These are phyloP conservation scores for Caenorhabditis plicata DNA, from an alignment of 2,888 invertebrate genomes.

Conservation along the genomic window DNA sequence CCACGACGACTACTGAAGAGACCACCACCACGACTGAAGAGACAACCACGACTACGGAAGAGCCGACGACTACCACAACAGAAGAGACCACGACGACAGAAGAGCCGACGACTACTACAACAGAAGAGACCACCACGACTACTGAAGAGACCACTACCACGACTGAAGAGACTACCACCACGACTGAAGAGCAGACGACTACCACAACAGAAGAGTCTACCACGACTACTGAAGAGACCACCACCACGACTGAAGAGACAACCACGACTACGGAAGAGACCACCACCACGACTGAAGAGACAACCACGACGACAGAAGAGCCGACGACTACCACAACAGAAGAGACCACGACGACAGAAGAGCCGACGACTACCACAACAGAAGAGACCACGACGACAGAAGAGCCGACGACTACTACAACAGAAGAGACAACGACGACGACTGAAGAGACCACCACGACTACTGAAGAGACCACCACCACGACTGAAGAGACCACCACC, in stretches of 20 bases:
- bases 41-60: slow-evolving; percentile 8
- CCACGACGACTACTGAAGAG: neutral
- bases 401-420: slow-evolving; percentile 7
- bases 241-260: neutral
- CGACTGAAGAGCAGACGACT: neutral
- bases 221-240: neutral
- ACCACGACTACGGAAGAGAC: neutral
- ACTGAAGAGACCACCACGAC: slow-evolving; percentile 4
- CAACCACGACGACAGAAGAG: slow-evolving; percentile 7
- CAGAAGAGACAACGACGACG: slow-evolving; percentile 15
- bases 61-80: slow-evolving; percentile 7
- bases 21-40: neutral
- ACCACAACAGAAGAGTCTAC: slow-evolving; percentile 1
- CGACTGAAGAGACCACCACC: slow-evolving; percentile 5
- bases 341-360: slow-evolving; percentile 5
- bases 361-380: slow-evolving; percentile 6
- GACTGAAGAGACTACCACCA: neutral
- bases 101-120: slow-evolving; percentile 4
- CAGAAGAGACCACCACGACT: neutral
- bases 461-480: slow-evolving; percentile 5
- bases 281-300: slow-evolving; percentile 1
- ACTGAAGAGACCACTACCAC: neutral
- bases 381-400: slow-evolving; percentile 8
- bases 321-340: slow-evolving; percentile 4
- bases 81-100: slow-evolving; percentile 1